Base-by-base conservation (phyloP, 2,888 invertebrate species). In the Agonum fuliginosum region DNA sequence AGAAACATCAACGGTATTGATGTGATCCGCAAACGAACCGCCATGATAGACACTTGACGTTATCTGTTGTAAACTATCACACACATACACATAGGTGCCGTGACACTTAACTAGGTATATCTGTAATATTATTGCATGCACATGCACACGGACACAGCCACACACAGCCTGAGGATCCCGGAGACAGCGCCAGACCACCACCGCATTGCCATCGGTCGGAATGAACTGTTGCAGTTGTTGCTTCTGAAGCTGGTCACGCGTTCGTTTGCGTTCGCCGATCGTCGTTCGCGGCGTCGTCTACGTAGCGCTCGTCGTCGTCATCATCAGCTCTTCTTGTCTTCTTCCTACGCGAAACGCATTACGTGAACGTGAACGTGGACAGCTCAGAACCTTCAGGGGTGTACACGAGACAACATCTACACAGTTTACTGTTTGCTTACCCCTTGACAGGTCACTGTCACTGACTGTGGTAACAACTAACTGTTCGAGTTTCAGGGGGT, bases 1-100 rank as follows among this genome's bases (percentile, higher is more conserved):
- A 88, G 85, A 85, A 88, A 84, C 83, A 88, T 86, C 87, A 88
- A 87, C 87, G 88, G 41, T 27, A 43, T 77, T 70, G 77, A 77
- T 77, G 70, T 77, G 58, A 77, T 54, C 70, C 54, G 69, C 70
- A 54, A 12, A 69, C 54, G 54, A 70, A 77, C 70, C 70, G 69
- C 77, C 77, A 77, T 77, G 58, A 30, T 77, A 70, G 54, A 77
- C 74, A 74, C 74, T 74, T 65, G 65, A 74, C 77, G 77, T 77
- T 54, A 77, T 70, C 77, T 70, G 58, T 77, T 70, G 70, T 77
- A 70, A 77, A 70, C 58, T 70, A 77, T 75, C 54, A 70, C 70
- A 77, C 70, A 77, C 70, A 77, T 46, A 77, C 62, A 77, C 77
- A 70, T 43, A 54, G 70, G 70, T 77, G 54, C 70, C 77, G 69